Evolutionary conservation across 2,797 vertebrate species (phyloP).

Genomic region (Ceryle rudis): DNA sequence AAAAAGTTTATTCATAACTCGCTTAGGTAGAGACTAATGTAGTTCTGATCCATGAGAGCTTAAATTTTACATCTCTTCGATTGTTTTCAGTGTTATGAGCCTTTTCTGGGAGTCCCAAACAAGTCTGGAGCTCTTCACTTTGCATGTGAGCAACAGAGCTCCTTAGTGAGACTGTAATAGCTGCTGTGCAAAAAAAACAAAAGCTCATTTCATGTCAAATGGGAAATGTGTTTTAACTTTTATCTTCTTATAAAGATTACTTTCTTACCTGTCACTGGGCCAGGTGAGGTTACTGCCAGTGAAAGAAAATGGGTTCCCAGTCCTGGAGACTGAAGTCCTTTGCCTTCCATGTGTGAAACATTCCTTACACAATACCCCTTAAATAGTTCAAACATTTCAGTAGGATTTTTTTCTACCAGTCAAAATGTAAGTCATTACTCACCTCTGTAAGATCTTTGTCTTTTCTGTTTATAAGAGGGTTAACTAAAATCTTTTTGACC

Average conservation of each 20-base stretch:
- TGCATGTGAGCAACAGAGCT: constrained; percentile 4
- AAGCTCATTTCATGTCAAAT: background rate
- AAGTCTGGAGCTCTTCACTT: background rate
- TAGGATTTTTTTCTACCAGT: background rate
- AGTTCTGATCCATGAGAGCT: background rate
- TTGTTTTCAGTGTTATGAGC: background rate
- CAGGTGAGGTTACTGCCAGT: background rate
- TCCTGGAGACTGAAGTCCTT: background rate
- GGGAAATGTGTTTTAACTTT: background rate
- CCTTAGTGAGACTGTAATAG: background rate
- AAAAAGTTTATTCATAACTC: background rate
- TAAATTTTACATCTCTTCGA: background rate
- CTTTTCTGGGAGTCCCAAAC: background rate
- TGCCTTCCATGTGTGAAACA: background rate
- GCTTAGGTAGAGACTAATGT: background rate
- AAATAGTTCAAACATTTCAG: background rate
- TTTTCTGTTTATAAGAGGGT: background rate
- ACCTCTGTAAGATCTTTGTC: background rate
- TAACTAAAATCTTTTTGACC: background rate
- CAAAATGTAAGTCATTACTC: background rate
- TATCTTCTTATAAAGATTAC: background rate
- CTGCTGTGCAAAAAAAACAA: background rate
- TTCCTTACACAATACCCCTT: background rate
- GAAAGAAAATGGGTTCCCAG: background rate
- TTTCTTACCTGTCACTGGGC: too few relatives aligned